phyloP scores from a whole-genome alignment of 1,140 invertebrate species.

The Mylabris phalerata region DNA sequence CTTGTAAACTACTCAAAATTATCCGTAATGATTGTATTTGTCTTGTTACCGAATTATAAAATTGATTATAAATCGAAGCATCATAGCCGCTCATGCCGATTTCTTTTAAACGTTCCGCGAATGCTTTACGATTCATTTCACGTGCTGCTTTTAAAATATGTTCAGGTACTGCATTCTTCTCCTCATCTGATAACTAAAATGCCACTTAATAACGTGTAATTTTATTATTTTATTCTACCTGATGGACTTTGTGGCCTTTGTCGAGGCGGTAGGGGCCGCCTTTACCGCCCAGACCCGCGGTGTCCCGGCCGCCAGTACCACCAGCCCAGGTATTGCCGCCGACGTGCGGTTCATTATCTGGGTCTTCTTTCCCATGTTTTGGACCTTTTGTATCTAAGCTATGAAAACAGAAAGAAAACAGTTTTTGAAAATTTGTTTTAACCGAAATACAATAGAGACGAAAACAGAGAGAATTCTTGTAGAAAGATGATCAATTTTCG shows the following conservation, averaged over 20 bases:
- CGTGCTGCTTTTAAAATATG: slow-evolving; percentile 81
- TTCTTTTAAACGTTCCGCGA: slow-evolving; percentile 80
- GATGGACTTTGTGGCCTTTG: slow-evolving; percentile 86
- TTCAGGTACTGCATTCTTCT: slow-evolving; percentile 86
- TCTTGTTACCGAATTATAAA: slow-evolving; percentile 66
- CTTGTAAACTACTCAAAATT: slow-evolving; percentile 68
- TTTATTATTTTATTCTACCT: slow-evolving; percentile 34
- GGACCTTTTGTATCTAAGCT: slow-evolving; percentile 65
- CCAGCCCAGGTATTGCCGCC: slow-evolving; percentile 96
- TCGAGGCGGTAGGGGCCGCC: slow-evolving; percentile 89
- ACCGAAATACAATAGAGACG: not conserved
- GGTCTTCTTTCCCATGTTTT: slow-evolving; percentile 89
- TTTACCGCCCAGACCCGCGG: slow-evolving; percentile 89
- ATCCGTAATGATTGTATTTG: slow-evolving; percentile 64
- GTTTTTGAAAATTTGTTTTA: not conserved
- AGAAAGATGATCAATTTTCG: too few relatives aligned
- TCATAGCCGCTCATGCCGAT: slow-evolving; percentile 95
- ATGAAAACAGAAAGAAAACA: slow-evolving; percentile 8
- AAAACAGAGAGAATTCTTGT: not conserved
- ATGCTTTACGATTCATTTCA: slow-evolving; percentile 88
- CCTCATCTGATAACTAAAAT: slow-evolving; percentile 68
- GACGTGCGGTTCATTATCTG: slow-evolving; percentile 83
- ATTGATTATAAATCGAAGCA: slow-evolving; percentile 78
- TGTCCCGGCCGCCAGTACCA: slow-evolving; percentile 85
- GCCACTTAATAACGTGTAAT: slow-evolving; percentile 43